Evolutionary conservation across 2,797 vertebrate species (phyloP).

Genomic region (Manis crassicaudata): DNA sequence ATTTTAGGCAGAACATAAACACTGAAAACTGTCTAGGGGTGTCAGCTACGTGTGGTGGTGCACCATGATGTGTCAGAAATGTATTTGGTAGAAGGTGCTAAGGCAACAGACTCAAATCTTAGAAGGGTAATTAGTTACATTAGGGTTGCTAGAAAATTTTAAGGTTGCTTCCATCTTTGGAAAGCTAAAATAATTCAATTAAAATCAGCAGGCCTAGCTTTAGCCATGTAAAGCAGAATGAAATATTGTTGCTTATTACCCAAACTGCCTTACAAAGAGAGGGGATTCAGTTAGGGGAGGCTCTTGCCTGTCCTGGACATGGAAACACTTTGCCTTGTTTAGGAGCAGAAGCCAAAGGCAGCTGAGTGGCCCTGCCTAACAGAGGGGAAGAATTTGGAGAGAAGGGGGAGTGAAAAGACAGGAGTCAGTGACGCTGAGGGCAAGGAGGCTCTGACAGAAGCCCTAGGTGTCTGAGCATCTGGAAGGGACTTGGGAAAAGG

Average conservation of each 20-base stretch:
- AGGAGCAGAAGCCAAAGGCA: neutral
- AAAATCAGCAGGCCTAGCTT: neutral
- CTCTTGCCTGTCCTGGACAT: neutral
- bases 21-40: neutral
- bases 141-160: neutral
- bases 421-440: neutral
- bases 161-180: neutral
- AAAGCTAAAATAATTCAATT: neutral
- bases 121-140: neutral
- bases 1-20: neutral
- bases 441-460: neutral
- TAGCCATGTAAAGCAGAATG: neutral
- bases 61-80: neutral
- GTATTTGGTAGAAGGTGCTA: neutral
- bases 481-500: neutral
- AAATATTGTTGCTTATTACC: neutral
- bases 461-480: neutral
- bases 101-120: neutral
- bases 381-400: neutral
- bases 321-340: neutral
- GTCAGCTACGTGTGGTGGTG: neutral
- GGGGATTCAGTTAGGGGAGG: neutral
- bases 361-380: neutral
- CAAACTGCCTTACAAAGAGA: neutral
- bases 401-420: neutral